phyloP scores from a whole-genome alignment of 2,113 vertebrate species.

The Hemiscyllium ocellatum region DNA sequence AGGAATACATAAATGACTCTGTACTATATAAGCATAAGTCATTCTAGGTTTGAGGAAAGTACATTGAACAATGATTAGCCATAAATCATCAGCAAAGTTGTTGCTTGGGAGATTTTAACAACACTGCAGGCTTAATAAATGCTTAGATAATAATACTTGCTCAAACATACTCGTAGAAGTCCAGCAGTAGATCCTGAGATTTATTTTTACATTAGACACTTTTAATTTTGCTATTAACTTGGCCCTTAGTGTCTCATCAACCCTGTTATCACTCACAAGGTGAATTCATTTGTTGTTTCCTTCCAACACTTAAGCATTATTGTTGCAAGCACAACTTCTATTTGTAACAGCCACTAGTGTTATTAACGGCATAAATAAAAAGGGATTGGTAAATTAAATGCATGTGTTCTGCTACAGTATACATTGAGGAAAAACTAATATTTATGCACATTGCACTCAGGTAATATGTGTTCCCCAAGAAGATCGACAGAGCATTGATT shows the following conservation, averaged over 20 bases:
- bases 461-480: background rate
- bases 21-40: too few relatives aligned
- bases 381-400: background rate
- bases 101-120: background rate
- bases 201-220: background rate
- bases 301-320: background rate
- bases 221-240: background rate
- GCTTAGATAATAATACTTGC: background rate
- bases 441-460: background rate
- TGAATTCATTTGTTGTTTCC: background rate
- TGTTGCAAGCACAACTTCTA: background rate
- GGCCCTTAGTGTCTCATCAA: background rate
- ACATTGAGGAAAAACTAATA: background rate
- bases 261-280: background rate
- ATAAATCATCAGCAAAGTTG: background rate
- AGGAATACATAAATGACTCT: too few relatives aligned
- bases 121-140: background rate
- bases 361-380: background rate
- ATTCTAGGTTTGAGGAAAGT: background rate
- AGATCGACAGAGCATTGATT: background rate
- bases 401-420: background rate
- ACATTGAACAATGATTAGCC: background rate
- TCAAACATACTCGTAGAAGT: background rate
- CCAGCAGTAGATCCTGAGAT: background rate
- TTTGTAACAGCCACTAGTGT: too few relatives aligned